These are phyloP conservation scores for Pseudomyrmex pallidus DNA, from an alignment of 1,140 invertebrate genomes.

Conservation along the genomic window DNA sequence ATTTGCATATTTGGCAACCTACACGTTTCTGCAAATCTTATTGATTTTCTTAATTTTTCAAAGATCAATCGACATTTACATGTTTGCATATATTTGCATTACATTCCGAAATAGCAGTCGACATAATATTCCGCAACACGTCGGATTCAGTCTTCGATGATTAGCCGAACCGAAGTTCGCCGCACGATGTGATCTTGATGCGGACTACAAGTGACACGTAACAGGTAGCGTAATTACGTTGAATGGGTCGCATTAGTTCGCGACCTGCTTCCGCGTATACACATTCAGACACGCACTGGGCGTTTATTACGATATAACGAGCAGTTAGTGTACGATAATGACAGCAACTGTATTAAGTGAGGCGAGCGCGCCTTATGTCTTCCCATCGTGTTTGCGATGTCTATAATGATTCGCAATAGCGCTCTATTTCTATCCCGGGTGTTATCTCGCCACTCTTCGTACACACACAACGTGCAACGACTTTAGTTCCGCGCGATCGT, in stretches of 20 bases:
- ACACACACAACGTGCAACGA: too few species aligned
- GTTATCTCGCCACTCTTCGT: background rate
- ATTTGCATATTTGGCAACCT: too few species aligned
- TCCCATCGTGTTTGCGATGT: constrained; percentile 27
- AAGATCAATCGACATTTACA: too few species aligned
- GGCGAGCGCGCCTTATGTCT: background rate
- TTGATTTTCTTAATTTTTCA: too few species aligned
- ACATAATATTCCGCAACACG: constrained; percentile 1
- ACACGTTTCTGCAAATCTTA: too few species aligned
- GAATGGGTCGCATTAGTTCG: constrained; percentile 65
- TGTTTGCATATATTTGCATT: too few species aligned
- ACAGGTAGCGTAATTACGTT: constrained; percentile 69
- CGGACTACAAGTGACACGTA: constrained; percentile 57
- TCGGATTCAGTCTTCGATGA: constrained; percentile 23
- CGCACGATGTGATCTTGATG: constrained; percentile 22
- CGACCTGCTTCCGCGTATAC: constrained; percentile 60
- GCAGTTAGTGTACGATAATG: constrained; percentile 67
- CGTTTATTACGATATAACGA: constrained; percentile 68
- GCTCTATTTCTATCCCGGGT: background rate
- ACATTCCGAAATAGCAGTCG: too few species aligned
- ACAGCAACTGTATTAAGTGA: constrained; percentile 55
- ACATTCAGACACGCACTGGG: constrained; percentile 25
- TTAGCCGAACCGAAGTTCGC: constrained; percentile 30
- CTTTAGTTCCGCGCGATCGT: background rate
- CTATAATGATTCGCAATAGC: constrained; percentile 33